phyloP scores from a whole-genome alignment of 2,888 invertebrate genomes.

The Chalcis sispes region DNA sequence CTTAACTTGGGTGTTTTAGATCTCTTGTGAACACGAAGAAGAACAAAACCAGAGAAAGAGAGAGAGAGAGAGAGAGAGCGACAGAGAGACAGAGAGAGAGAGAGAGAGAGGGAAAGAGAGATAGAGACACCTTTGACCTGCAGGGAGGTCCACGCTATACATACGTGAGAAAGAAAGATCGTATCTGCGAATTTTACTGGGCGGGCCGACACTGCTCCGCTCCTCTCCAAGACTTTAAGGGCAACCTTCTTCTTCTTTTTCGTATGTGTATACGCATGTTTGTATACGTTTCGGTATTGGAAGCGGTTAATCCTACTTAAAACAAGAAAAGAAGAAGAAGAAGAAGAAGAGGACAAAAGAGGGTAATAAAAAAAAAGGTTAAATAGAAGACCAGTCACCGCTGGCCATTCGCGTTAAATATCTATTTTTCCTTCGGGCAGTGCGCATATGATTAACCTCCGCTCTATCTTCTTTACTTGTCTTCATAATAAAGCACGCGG shows the following conservation, averaged over 20 bases:
- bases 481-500: neutral
- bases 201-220: conserved; percentile 48
- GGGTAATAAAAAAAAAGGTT: conserved; percentile 14
- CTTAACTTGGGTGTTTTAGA: conserved; percentile 28
- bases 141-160: conserved; percentile 27
- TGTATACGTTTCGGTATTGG: neutral
- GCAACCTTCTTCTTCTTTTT: neutral
- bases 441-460: conserved; percentile 28
- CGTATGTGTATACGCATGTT: neutral
- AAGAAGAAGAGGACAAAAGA: conserved; percentile 21
- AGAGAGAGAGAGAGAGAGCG: neutral
- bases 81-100: neutral
- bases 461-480: neutral
- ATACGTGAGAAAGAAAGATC: conserved; percentile 31
- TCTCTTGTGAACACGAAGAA: conserved; percentile 15
- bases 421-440: conserved; percentile 8
- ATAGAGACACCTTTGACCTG: conserved; percentile 54
- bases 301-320: conserved; percentile 37
- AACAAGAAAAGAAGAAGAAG: neutral
- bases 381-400: neutral
- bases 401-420: conserved; percentile 45
- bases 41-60: neutral
- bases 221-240: conserved; percentile 33
- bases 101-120: neutral
- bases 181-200: conserved; percentile 53